phyloP scores from a whole-genome alignment of 1,140 invertebrate genomes.

The Pseudobourletiella spinata region DNA sequence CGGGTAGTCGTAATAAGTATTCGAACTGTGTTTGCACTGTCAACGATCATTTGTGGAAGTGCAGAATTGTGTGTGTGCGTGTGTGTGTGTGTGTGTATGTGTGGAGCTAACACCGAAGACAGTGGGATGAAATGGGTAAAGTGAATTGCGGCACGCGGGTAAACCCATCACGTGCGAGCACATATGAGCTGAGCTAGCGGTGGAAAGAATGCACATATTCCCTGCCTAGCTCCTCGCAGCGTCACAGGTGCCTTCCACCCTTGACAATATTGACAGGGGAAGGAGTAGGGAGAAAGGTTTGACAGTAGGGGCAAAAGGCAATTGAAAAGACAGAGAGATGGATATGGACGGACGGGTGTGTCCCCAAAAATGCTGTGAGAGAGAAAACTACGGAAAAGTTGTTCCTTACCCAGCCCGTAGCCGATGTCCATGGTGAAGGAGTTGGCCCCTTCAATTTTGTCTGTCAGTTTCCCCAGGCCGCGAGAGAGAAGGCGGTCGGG shows the following conservation, averaged over 20 bases:
- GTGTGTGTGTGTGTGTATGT: no score
- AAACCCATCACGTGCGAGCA: no score
- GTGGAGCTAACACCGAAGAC: no score
- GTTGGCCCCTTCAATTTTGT: slow-evolving; percentile 31
- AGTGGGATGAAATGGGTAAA: not conserved
- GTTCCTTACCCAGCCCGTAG: slow-evolving; percentile 27
- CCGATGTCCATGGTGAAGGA: slow-evolving; percentile 36
- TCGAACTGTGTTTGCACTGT: no score
- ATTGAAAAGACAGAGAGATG: not conserved
- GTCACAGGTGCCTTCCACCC: not conserved
- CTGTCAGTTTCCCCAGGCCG: slow-evolving; percentile 32
- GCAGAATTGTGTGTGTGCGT: no score
- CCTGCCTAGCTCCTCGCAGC: no score
- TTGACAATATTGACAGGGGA: not conserved
- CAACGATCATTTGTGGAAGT: no score
- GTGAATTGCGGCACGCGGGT: no score
- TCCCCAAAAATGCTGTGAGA: not conserved
- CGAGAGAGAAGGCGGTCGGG: slow-evolving; percentile 6
- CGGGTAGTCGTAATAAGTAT: no score
- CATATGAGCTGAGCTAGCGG: no score
- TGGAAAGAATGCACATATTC: no score
- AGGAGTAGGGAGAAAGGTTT: not conserved
- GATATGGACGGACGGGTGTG: not conserved
- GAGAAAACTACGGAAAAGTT: not conserved
- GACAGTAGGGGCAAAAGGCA: not conserved